Conservation (phyloP, 2,797 vertebrate genomes). For the Sebastes diaconus region DNA sequence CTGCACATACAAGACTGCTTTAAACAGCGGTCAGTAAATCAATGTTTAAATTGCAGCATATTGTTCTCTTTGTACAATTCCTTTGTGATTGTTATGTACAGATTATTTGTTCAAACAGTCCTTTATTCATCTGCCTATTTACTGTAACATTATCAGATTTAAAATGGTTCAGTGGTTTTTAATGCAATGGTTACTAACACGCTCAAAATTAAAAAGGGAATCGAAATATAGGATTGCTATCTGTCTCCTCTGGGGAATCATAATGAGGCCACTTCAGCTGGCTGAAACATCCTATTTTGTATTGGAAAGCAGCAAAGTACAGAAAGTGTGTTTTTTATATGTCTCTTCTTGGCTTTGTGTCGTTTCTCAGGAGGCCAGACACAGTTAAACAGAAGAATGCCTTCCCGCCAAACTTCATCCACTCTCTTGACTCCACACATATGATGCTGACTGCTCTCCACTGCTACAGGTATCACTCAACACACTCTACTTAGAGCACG, state of each 20-base stretch:
- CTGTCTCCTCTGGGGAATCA: neutral
- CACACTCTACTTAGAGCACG: neutral
- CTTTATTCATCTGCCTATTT: neutral
- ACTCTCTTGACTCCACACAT: slow-evolving; percentile 96
- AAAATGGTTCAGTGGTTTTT: neutral
- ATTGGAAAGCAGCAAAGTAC: neutral
- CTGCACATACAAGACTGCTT: neutral
- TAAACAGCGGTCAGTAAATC: neutral
- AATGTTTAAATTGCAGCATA: neutral
- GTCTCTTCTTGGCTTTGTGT: neutral
- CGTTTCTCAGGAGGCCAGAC: slow-evolving; percentile 87
- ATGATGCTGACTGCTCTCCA: slow-evolving; percentile 98
- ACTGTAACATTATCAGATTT: neutral
- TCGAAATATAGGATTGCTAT: neutral
- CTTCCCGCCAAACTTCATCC: slow-evolving; percentile 98
- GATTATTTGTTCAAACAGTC: neutral
- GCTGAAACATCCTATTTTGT: neutral
- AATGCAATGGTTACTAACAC: neutral
- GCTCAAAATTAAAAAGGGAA: neutral
- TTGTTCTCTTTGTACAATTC: neutral
- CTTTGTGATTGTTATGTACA: neutral
- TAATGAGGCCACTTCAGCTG: neutral
- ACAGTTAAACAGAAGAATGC: slow-evolving; percentile 96
- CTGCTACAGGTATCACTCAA: slow-evolving; percentile 85
- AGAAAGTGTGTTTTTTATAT: neutral